Conservation (phyloP, 2,888 invertebrate genomes). For the Spisula subtruncata region DNA sequence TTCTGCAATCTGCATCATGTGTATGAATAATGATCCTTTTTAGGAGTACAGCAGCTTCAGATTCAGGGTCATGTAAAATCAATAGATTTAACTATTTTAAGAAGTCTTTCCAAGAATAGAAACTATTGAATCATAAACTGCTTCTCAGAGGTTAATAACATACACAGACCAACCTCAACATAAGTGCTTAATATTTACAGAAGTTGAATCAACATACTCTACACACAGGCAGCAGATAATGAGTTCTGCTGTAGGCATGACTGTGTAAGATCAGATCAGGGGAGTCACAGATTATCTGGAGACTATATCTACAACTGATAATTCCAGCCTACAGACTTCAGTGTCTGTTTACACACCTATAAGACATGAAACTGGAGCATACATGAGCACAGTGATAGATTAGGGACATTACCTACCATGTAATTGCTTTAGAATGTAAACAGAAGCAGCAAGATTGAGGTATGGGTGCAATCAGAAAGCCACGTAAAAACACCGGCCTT, state of each 20-base stretch:
- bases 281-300: conserved; percentile 33
- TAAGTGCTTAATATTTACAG: not conserved
- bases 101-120: not conserved
- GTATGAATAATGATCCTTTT: too few species aligned
- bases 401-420: conserved; percentile 11
- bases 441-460: not conserved
- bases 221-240: conserved; percentile 17
- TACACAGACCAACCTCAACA: not conserved
- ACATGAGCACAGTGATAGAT: conserved; percentile 32
- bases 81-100: not conserved
- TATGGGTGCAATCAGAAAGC: not conserved
- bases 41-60: too few species aligned
- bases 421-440: conserved; percentile 27
- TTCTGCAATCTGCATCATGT: too few species aligned
- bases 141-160: not conserved
- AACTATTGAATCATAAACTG: not conserved
- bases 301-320: conserved; percentile 54
- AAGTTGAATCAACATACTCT: not conserved
- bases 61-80: not conserved
- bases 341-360: conserved; percentile 59
- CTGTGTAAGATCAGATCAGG: conserved; percentile 28
- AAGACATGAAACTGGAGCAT: conserved; percentile 35
- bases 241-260: conserved; percentile 31
- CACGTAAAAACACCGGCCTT: not conserved
- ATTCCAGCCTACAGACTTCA: conserved; percentile 30